Evolutionary conservation across 2,113 vertebrate genomes (phyloP).

Genomic region (Phoxinus phoxinus): DNA sequence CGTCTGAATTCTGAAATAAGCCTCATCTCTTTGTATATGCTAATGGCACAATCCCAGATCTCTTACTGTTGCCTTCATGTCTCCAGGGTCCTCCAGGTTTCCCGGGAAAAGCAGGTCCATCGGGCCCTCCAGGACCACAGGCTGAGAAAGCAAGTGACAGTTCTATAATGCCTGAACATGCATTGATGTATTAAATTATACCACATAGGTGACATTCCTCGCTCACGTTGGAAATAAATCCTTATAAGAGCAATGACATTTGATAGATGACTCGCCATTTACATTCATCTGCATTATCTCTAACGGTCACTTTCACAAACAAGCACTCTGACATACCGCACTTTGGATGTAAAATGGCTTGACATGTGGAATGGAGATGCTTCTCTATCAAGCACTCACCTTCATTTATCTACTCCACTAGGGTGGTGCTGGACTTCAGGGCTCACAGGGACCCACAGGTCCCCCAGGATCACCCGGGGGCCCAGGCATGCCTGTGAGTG

Average conservation of each 20-base stretch:
- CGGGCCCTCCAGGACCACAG: constrained; percentile 79
- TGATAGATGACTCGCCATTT: neutral
- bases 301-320: neutral
- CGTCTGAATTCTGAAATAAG: neutral
- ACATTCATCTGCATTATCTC: neutral
- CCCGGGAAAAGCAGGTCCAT: constrained; percentile 84
- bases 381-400: neutral
- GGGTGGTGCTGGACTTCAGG: constrained; percentile 86
- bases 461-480: constrained; percentile 83
- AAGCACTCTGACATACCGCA: neutral
- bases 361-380: neutral
- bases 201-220: neutral
- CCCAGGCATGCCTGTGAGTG: constrained; percentile 80
- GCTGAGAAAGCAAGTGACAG: constrained; percentile 84
- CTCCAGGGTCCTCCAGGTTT: constrained; percentile 86
- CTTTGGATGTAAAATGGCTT: neutral
- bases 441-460: constrained; percentile 78
- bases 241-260: neutral
- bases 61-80: constrained; percentile 4
- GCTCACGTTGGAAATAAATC: neutral
- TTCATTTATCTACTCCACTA: constrained; percentile 59
- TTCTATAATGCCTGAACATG: neutral
- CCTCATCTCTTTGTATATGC: neutral
- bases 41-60: neutral
- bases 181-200: constrained; percentile 10